Conservation (phyloP, 2,888 invertebrate species). For the Harpagoxenus sublaevis region DNA sequence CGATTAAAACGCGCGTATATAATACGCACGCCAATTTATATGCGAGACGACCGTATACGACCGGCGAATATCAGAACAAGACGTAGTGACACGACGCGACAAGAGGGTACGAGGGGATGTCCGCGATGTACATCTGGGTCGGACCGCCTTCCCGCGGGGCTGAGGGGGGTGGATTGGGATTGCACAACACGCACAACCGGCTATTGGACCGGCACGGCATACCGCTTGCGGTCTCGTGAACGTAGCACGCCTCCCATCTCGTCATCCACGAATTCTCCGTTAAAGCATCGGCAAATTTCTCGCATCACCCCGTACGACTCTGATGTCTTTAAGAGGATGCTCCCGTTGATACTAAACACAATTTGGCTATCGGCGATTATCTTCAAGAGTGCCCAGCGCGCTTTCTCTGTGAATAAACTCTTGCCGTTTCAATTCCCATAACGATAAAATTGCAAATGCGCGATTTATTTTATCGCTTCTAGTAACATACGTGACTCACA, state of each 20-base stretch:
- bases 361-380: background rate
- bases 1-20: constrained; percentile 64
- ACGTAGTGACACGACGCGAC: background rate
- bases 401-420: background rate
- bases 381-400: background rate
- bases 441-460: background rate
- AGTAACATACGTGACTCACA: background rate
- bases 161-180: background rate
- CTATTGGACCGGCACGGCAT: constrained; percentile 23
- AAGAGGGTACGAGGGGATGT: background rate
- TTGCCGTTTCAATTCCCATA: background rate
- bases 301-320: background rate
- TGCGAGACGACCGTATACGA: background rate
- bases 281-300: background rate
- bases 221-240: constrained; percentile 20
- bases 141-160: background rate
- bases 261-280: background rate
- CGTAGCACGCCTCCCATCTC: background rate
- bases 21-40: background rate
- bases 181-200: constrained; percentile 18
- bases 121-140: background rate
- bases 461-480: background rate
- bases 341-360: background rate
- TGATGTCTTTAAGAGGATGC: background rate
- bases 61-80: background rate